Evolutionary conservation across 1,140 invertebrate genomes (phyloP).

Genomic region (Cyphomyrmex costatus): DNA sequence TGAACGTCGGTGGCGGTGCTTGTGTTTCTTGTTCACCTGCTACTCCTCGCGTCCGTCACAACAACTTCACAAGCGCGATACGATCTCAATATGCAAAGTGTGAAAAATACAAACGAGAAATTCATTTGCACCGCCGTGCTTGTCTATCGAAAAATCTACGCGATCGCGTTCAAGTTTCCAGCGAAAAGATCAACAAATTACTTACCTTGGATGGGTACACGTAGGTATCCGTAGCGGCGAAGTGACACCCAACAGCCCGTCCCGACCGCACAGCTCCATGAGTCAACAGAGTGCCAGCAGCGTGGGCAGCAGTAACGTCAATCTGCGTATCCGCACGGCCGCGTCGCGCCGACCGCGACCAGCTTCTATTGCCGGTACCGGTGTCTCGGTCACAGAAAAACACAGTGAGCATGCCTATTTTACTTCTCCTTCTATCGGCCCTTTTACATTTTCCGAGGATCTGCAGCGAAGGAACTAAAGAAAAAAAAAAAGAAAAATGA

Average conservation of each 20-base stretch:
- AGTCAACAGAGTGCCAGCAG: constrained; percentile 90
- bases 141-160: constrained; percentile 30
- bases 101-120: background rate
- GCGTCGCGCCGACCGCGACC: constrained; percentile 91
- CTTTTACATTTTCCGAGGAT: constrained; percentile 1
- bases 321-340: constrained; percentile 87
- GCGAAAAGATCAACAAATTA: constrained; percentile 69
- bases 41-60: constrained; percentile 37
- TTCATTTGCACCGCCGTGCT: constrained; percentile 35
- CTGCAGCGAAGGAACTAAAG: background rate
- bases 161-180: constrained; percentile 53
- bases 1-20: constrained; percentile 55
- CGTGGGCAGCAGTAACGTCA: constrained; percentile 87
- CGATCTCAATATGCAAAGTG: constrained; percentile 11
- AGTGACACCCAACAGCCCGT: constrained; percentile 91
- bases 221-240: constrained; percentile 90
- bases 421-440: constrained; percentile 57
- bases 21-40: constrained; percentile 46
- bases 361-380: constrained; percentile 94
- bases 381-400: constrained; percentile 89
- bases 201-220: constrained; percentile 80
- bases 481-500: background rate
- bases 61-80: constrained; percentile 4
- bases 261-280: constrained; percentile 94
- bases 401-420: constrained; percentile 85